Base-by-base conservation (phyloP, 2,888 invertebrate genomes). In the Hymenopus coronatus region DNA sequence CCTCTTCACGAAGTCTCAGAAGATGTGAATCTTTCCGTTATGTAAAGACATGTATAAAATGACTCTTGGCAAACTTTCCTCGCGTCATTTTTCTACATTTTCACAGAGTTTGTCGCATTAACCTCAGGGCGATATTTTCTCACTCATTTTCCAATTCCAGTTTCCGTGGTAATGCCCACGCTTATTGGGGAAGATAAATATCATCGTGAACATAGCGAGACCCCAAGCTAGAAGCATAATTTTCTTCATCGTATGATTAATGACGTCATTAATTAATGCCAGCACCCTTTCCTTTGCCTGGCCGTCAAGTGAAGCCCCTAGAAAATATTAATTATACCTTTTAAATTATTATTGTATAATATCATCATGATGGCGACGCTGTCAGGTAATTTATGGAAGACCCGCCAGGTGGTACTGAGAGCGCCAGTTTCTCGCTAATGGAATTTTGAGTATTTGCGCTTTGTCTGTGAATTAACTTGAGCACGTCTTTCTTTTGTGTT, bases 181-280 rank as follows among this genome's bases (percentile, higher is more conserved):
- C 15, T 54, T 15, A 54, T 54, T 54, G 54, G 54, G 15, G 15
- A 70, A 70, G 54, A 70, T 20, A 70, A 70, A 70, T 70, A 20
- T 25, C 20, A 2, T 14, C 20, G 54, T 4, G 15, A 54, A 20
- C 54, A 15, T 15, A 70, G 54, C 54, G 20, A 40, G 40, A 40
- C 40, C 12, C 40, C 12, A 15, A 70, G 54, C 2, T 15, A 25
- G 6, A 20, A 70, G 54, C 54, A 70, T 70, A 86, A 86, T 81
- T 81, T 86, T 70, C 86, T 70, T 70, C 70, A 70, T 86, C 86
- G 9, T 30, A 28, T 86, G 86, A 86, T 86, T 86, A 86, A 86
- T 86, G 86, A 6, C 81, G 28, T 86, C 30, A 86, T 86, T 86
- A 86, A 86, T 86, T 86, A 86, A 86, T 30, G 86, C 81, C 14